Percentiles rank a stretch among this genome's conserved stretches.
These are phyloP conservation scores for Ctenochaetus hawaiiensis DNA, from an alignment of 2,797 vertebrate species.

Conservation along the genomic window DNA sequence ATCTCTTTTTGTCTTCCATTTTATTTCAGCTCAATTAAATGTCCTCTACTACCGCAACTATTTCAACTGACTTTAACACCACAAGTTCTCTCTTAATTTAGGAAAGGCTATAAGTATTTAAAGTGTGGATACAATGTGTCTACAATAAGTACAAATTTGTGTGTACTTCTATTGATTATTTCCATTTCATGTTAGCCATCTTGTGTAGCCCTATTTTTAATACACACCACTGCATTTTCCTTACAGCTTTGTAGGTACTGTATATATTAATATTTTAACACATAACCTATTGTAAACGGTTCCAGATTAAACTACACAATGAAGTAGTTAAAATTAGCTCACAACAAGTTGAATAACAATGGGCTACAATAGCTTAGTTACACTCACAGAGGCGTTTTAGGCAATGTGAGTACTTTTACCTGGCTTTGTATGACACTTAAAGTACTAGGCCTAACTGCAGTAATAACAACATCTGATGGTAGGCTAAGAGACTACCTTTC, in stretches of 20 bases:
- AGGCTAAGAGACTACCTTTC: not conserved
- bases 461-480: too few species aligned
- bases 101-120: not conserved
- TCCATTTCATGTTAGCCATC: not conserved
- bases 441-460: too few species aligned
- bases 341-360: not conserved
- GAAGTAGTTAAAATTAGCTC: not conserved
- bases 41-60: slow-evolving; percentile 14
- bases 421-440: not conserved
- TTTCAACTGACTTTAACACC: slow-evolving; percentile 7
- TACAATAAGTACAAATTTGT: not conserved
- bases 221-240: too few species aligned
- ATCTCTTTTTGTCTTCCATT: slow-evolving; percentile 14
- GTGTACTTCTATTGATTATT: not conserved
- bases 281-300: not conserved
- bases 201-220: not conserved
- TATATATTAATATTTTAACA: too few species aligned
- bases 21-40: slow-evolving; percentile 8
- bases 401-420: not conserved
- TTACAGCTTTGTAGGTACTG: not conserved
- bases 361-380: not conserved
- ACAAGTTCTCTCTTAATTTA: not conserved
- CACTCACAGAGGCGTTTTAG: not conserved
- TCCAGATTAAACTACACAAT: not conserved
- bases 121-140: too few species aligned